Conservation (phyloP, 1,140 invertebrate species). For the Centruroides vittatus region DNA sequence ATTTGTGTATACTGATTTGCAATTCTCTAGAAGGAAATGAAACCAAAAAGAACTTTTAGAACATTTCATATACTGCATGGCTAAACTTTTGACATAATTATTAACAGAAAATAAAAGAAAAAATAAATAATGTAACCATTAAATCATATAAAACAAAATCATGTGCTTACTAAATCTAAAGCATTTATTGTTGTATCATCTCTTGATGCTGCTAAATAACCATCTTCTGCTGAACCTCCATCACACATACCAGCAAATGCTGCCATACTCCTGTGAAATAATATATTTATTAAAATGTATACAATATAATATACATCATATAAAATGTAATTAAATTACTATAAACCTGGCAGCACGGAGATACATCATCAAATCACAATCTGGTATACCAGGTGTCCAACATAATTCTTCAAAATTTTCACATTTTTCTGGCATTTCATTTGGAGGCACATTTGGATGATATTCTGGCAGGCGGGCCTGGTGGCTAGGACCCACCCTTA, state of each 20-base stretch:
- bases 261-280: slow-evolving; percentile 31
- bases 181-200: slow-evolving; percentile 98
- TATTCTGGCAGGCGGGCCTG: slow-evolving; percentile 70
- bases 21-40: too few species aligned
- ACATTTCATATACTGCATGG: too few species aligned
- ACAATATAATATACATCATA: too few species aligned
- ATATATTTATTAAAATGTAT: background rate
- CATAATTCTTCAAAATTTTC: slow-evolving; percentile 71
- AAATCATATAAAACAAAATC: too few species aligned
- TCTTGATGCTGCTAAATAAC: slow-evolving; percentile 83
- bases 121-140: too few species aligned
- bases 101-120: too few species aligned
- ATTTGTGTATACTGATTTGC: too few species aligned
- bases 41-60: too few species aligned
- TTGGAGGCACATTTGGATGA: slow-evolving; percentile 43
- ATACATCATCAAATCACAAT: slow-evolving; percentile 93
- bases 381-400: slow-evolving; percentile 80
- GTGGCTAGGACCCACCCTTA: slow-evolving; percentile 83
- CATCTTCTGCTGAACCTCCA: slow-evolving; percentile 89
- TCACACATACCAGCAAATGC: slow-evolving; percentile 97
- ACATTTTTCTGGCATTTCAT: slow-evolving; percentile 55
- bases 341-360: slow-evolving; percentile 76
- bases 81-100: too few species aligned
- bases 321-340: too few species aligned
- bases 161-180: slow-evolving; percentile 58